Evolutionary conservation across 1,140 invertebrate species (phyloP).

Genomic region (Halictus rubicundus): DNA sequence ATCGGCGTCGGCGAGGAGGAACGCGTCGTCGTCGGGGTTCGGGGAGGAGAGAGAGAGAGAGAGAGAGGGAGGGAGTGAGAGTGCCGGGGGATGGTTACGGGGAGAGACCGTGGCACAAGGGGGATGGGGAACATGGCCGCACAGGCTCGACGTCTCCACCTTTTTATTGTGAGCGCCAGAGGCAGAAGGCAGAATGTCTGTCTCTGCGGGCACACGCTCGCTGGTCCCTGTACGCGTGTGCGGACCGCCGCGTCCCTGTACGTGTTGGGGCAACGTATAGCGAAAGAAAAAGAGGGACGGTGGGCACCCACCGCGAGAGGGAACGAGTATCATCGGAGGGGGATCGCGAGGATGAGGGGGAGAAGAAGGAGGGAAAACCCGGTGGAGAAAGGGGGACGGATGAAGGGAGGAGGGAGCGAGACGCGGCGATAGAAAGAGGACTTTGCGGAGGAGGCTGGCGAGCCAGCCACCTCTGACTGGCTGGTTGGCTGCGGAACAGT

Average conservation of each 20-base stretch:
- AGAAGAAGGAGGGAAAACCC: conserved; percentile 6
- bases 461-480: conserved; percentile 53
- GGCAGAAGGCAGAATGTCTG: conserved; percentile 70
- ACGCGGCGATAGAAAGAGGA: conserved; percentile 21
- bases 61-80: neutral
- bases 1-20: conserved; percentile 23
- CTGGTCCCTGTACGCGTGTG: neutral
- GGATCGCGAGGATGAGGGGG: no score
- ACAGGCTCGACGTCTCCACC: conserved; percentile 76
- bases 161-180: conserved; percentile 79
- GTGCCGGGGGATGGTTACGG: conserved; percentile 45
- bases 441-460: conserved; percentile 59
- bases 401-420: neutral
- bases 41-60: no score
- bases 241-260: neutral
- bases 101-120: conserved; percentile 53
- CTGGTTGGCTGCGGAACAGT: conserved; percentile 62
- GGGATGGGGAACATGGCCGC: conserved; percentile 77
- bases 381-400: conserved; percentile 11
- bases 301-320: conserved; percentile 31
- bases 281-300: conserved; percentile 37
- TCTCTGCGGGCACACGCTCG: conserved; percentile 13
- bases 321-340: conserved; percentile 11
- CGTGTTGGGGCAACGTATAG: conserved; percentile 14
- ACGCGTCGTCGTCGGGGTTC: conserved; percentile 11